These are phyloP conservation scores for Antennarius striatus DNA, from an alignment of 2,113 vertebrate genomes.

Conservation along the genomic window DNA sequence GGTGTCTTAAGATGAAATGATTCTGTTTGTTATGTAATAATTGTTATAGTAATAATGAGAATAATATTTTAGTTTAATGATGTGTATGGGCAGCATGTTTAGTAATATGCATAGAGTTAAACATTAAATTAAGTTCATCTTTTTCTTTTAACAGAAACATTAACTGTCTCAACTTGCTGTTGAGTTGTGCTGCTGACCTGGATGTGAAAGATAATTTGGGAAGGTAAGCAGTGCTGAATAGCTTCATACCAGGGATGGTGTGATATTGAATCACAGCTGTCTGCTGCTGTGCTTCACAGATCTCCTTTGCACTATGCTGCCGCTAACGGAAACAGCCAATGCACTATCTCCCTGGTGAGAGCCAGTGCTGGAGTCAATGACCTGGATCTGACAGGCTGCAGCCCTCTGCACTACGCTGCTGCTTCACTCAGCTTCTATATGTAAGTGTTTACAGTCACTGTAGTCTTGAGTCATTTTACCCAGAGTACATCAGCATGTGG, in stretches of 20 bases:
- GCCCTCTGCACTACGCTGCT: constrained; percentile 92
- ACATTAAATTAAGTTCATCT: not conserved
- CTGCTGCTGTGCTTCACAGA: constrained; percentile 65
- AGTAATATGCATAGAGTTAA: too few relatives aligned
- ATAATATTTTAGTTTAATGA: too few relatives aligned
- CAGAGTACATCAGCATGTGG: not conserved
- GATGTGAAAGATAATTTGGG: constrained; percentile 90
- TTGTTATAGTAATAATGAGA: too few relatives aligned
- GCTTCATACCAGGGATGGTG: not conserved
- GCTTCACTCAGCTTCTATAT: constrained; percentile 90
- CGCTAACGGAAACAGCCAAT: constrained; percentile 91
- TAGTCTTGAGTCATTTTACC: not conserved
- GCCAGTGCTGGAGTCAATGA: constrained; percentile 88
- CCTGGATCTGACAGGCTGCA: constrained; percentile 89
- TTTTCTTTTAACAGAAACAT: constrained; percentile 81
- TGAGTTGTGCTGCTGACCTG: constrained; percentile 88
- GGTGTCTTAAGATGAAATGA: too few relatives aligned
- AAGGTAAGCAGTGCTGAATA: constrained; percentile 76
- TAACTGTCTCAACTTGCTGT: constrained; percentile 93
- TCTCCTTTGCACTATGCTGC: constrained; percentile 94
- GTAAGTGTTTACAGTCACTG: constrained; percentile 62
- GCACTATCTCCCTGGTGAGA: constrained; percentile 87
- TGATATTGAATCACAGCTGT: not conserved
- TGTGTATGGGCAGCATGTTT: not conserved
- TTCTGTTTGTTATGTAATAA: too few relatives aligned